These are phyloP conservation scores for Isaurus tuberculatus DNA, from an alignment of 92 coral and sea anemone species.

Conservation along the genomic window DNA sequence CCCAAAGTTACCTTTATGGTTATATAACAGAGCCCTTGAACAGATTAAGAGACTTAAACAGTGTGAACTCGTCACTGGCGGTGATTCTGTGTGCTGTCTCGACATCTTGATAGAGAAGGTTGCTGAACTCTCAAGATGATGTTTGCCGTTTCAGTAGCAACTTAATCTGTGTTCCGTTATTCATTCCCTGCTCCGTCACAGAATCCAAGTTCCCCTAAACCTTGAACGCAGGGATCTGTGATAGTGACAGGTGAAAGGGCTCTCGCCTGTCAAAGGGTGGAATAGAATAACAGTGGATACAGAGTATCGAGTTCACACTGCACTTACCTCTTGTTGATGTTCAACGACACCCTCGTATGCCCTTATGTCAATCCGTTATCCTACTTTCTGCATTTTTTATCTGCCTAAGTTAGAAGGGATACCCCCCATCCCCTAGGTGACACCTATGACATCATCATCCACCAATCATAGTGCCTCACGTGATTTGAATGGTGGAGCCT, in stretches of 20 bases:
- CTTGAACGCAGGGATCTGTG: slow-evolving; percentile 16
- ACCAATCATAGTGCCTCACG: no score
- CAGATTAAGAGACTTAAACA: no score
- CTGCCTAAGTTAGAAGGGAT: no score
- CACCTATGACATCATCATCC: no score
- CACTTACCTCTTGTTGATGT: no score
- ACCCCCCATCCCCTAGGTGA: no score
- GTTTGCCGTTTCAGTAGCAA: slow-evolving; percentile 20
- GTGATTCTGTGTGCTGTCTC: background rate
- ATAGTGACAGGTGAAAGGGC: slow-evolving; percentile 5
- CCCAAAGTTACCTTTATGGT: no score
- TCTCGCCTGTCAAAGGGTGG: background rate
- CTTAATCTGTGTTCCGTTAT: slow-evolving; percentile 20
- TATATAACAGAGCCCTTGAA: no score
- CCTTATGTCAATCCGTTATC: no score
- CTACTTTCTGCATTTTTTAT: no score
- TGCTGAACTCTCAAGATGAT: slow-evolving; percentile 19
- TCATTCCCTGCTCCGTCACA: slow-evolving; percentile 14
- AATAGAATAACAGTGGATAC: slow-evolving; percentile 25
- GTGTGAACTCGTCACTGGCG: background rate
- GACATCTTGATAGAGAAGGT: slow-evolving; percentile 9
- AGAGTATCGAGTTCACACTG: slow-evolving; percentile 25
- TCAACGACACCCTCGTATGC: no score
- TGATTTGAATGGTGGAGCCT: no score
- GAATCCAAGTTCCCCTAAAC: slow-evolving; percentile 20